Base-by-base conservation (phyloP, 1,140 invertebrate species). In the Popillia japonica region DNA sequence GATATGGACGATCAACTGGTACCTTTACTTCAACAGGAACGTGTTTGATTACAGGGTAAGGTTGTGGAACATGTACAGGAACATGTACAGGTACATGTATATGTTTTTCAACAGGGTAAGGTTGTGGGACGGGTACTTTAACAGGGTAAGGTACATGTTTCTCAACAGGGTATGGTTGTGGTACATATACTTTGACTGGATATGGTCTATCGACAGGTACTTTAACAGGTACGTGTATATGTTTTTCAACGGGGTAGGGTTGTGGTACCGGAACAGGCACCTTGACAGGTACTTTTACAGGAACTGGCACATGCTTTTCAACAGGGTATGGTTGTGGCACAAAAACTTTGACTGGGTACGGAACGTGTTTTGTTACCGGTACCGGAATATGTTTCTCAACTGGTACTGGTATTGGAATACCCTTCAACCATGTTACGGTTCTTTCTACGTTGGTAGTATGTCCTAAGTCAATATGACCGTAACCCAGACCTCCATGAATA, bases 401-500 rank as follows among this genome's bases (percentile, higher is more conserved):
- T 77, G 92, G 89, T 77, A 91, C 90, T 72, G 91, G 90, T 75
- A 91, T 87, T 75, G 91, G 89, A 44, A 92, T 90, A 82, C 92
- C 92, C 86, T 94, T 94, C 61, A 92, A 90, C 20, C 94, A 87
- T 41, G 92, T 93, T 82, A 94, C 88, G 77, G 92, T 94, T 85
- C 92, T 94, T 81, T 92, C 89, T 80, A 93, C 89, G 81, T 92
- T 89, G 14, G 82, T 79, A n/a, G 79, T 82, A 48, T 86, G 83
- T 59, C 85, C 86, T 48, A 83, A 80, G 77, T 84, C 59, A 64
- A 84, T 82, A 17, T 84, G 76, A 72, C 83, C 83, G 7, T 82
- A 80, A 48, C 84, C 83, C 55, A 83, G 82, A 17, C 84, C 83
- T 27, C 74, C 68, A 42, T 68, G 81, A 74, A 75, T 81, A 79